Evolutionary conservation across 2,113 vertebrate species (phyloP).

Genomic region (Aplodontia rufa): DNA sequence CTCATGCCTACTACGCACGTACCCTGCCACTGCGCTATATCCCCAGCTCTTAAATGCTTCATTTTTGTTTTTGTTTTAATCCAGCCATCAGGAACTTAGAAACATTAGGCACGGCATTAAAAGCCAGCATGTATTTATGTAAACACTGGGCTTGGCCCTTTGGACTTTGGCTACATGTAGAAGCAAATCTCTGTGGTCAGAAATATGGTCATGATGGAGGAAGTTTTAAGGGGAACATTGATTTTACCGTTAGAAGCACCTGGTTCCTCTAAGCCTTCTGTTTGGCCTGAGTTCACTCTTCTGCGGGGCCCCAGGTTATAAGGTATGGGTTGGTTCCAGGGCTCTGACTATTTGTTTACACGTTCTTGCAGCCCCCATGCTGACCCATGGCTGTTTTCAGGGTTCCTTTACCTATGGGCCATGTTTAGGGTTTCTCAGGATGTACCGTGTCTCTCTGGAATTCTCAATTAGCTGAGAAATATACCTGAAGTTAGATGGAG

Average conservation of each 20-base stretch:
- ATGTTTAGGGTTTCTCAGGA: background rate
- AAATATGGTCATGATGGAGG: background rate
- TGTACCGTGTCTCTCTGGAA: background rate
- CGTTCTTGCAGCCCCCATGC: background rate
- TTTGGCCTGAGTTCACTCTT: background rate
- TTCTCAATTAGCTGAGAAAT: background rate
- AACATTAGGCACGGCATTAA: background rate
- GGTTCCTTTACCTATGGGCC: background rate
- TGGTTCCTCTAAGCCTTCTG: background rate
- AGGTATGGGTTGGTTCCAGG: background rate
- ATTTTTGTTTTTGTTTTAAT: no score
- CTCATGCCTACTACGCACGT: background rate
- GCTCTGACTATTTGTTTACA: background rate
- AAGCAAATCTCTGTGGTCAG: constrained; percentile 27
- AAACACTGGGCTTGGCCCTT: background rate
- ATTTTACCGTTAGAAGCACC: background rate
- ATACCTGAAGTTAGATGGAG: background rate
- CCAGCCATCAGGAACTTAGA: constrained; percentile 14
- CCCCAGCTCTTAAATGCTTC: background rate
- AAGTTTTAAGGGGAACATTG: background rate
- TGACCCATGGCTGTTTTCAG: background rate
- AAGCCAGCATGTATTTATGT: constrained; percentile 9
- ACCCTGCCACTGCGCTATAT: background rate
- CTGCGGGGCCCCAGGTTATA: background rate
- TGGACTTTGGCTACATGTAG: background rate